These are phyloP conservation scores for Sphaeramia orbicularis DNA, from an alignment of 2,797 vertebrate species.

Conservation along the genomic window DNA sequence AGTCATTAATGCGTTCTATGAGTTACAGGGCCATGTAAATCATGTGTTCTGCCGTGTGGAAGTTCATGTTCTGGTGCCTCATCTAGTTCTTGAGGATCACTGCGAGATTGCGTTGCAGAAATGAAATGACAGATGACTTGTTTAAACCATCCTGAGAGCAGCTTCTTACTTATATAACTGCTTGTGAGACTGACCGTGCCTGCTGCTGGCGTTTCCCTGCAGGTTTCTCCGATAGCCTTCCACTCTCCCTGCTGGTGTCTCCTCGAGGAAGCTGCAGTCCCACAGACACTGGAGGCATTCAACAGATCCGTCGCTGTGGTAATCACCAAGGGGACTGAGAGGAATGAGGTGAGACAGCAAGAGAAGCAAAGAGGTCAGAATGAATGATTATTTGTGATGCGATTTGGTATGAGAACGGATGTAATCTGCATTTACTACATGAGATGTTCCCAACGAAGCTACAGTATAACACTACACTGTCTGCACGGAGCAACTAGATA, in stretches of 20 bases:
- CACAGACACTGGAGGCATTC: slow-evolving; percentile 73
- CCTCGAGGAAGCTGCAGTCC: slow-evolving; percentile 67
- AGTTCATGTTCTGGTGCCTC: neutral
- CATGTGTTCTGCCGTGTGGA: neutral
- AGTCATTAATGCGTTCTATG: slow-evolving; percentile 60
- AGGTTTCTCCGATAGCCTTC: slow-evolving; percentile 84
- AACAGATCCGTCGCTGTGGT: slow-evolving; percentile 81
- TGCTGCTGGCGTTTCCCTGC: slow-evolving; percentile 86
- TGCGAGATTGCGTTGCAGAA: neutral
- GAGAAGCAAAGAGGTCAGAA: slow-evolving; percentile 35
- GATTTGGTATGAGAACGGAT: slow-evolving; percentile 32
- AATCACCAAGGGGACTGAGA: slow-evolving; percentile 82
- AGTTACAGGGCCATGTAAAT: neutral
- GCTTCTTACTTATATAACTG: slow-evolving; percentile 6
- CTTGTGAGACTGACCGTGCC: slow-evolving; percentile 63
- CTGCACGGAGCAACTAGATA: neutral
- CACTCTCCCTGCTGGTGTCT: slow-evolving; percentile 82
- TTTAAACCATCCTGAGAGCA: neutral
- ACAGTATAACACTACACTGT: neutral
- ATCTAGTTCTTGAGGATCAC: neutral
- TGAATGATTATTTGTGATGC: slow-evolving; percentile 33
- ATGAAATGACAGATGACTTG: too few species aligned
- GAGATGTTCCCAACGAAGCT: slow-evolving; percentile 2
- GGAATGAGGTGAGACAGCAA: slow-evolving; percentile 81
- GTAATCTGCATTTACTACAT: slow-evolving; percentile 14